Conservation (phyloP, 2,888 invertebrate species). For the Physocephala rufipes region DNA sequence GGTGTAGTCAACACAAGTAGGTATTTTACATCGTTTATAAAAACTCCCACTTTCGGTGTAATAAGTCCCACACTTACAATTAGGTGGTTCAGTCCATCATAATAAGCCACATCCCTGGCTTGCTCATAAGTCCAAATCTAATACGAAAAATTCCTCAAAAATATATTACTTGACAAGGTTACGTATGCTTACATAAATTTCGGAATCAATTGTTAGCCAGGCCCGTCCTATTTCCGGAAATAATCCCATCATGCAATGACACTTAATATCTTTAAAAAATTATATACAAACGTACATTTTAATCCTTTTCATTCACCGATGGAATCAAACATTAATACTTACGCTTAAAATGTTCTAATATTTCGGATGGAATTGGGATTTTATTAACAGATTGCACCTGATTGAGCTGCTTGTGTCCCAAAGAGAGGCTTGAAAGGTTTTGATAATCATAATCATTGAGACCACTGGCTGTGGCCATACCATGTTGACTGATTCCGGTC, state of each 20-base stretch:
- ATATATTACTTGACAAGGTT: neutral
- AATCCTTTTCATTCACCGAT: neutral
- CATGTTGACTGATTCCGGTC: slow-evolving; percentile 73
- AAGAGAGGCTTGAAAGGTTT: slow-evolving; percentile 74
- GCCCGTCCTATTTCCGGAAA: slow-evolving; percentile 96
- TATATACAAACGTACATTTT: neutral
- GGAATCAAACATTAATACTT: slow-evolving; percentile 56
- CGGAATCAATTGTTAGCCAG: slow-evolving; percentile 97
- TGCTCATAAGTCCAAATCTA: slow-evolving; percentile 92
- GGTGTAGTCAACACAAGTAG: slow-evolving; percentile 93
- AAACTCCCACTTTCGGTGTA: slow-evolving; percentile 87
- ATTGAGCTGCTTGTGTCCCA: slow-evolving; percentile 76
- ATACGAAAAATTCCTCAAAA: slow-evolving; percentile 2
- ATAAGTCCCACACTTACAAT: slow-evolving; percentile 93
- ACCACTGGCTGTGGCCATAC: slow-evolving; percentile 87
- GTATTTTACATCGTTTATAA: slow-evolving; percentile 90
- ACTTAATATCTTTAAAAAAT: slow-evolving; percentile 81
- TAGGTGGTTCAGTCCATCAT: slow-evolving; percentile 93
- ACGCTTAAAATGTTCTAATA: slow-evolving; percentile 95
- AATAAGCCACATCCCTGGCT: slow-evolving; percentile 94
- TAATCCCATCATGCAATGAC: slow-evolving; percentile 95
- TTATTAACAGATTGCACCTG: slow-evolving; percentile 84
- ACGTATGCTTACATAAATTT: slow-evolving; percentile 79
- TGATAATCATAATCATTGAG: slow-evolving; percentile 92
- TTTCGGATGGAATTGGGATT: slow-evolving; percentile 90